Conservation (phyloP, 2,797 vertebrate species). For the Dicrostonyx torquatus region DNA sequence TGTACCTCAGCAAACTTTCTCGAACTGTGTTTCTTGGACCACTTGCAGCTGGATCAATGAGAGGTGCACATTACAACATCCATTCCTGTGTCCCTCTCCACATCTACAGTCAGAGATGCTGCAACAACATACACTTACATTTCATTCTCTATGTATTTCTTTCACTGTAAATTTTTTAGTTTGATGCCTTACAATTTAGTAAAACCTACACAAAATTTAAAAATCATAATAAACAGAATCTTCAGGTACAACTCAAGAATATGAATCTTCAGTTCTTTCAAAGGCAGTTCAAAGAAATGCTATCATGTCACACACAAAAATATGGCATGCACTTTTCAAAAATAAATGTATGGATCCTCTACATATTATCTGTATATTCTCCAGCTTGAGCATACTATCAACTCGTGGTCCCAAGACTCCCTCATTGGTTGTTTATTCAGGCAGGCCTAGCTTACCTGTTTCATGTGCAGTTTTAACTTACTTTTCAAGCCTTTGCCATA, state of each 20-base stretch:
- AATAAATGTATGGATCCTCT: background rate
- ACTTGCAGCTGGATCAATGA: background rate
- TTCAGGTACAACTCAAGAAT: background rate
- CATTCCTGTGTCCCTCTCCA: background rate
- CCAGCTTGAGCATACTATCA: background rate
- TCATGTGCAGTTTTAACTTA: background rate
- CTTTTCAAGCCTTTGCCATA: background rate
- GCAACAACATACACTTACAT: constrained; percentile 13
- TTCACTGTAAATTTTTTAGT: background rate
- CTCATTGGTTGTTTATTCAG: background rate
- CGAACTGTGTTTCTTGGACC: background rate
- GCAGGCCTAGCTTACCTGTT: background rate
- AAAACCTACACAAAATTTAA: background rate
- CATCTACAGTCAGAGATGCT: constrained; percentile 33
- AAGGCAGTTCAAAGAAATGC: background rate
- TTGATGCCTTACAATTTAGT: background rate
- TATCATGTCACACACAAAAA: background rate
- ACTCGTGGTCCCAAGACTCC: background rate
- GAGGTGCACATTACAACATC: background rate
- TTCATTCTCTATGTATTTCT: constrained; percentile 7
- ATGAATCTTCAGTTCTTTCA: background rate
- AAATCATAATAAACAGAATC: background rate
- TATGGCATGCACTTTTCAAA: background rate
- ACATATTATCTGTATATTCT: background rate
- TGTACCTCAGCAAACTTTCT: constrained; percentile 38